These are phyloP conservation scores for Pimpla rufipes DNA, from an alignment of 2,888 invertebrate genomes.

Conservation along the genomic window DNA sequence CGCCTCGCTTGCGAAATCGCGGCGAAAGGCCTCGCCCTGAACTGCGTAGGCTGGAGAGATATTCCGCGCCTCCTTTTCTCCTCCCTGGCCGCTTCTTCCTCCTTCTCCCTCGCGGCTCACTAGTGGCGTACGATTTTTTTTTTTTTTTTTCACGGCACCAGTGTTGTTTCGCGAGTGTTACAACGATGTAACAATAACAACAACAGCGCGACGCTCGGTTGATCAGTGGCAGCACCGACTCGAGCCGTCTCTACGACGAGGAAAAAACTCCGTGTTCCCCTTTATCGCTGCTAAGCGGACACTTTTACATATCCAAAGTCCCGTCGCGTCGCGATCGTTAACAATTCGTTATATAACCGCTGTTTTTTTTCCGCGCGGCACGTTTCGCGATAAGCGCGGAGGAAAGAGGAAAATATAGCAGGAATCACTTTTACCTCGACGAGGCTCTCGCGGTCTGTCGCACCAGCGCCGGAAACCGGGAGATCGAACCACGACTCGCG, in stretches of 20 bases:
- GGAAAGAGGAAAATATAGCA: not conserved
- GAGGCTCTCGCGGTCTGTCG: not conserved
- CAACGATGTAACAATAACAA: not conserved
- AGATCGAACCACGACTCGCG: not conserved
- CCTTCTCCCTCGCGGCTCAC: constrained; percentile 3
- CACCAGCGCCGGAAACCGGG: not conserved
- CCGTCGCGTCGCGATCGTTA: not conserved
- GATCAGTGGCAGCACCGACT: not conserved
- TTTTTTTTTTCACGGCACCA: not conserved
- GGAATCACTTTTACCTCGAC: not conserved
- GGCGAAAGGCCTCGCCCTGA: constrained; percentile 69
- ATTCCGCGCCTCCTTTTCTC: constrained; percentile 37
- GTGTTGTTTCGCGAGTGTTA: not conserved
- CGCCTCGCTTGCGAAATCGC: constrained; percentile 62
- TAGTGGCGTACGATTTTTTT: not conserved
- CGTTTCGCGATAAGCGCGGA: not conserved
- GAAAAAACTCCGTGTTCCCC: not conserved
- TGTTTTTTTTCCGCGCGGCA: not conserved
- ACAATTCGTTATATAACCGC: constrained; percentile 25
- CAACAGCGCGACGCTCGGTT: not conserved
- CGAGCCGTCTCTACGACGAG: constrained; percentile 4
- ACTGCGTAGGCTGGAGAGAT: constrained; percentile 61
- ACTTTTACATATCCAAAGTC: constrained; percentile 7
- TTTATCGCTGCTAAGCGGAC: not conserved
- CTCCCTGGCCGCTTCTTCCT: constrained; percentile 38